Evolutionary conservation across 2,113 vertebrate genomes (phyloP).

Genomic region (Vombatus ursinus): DNA sequence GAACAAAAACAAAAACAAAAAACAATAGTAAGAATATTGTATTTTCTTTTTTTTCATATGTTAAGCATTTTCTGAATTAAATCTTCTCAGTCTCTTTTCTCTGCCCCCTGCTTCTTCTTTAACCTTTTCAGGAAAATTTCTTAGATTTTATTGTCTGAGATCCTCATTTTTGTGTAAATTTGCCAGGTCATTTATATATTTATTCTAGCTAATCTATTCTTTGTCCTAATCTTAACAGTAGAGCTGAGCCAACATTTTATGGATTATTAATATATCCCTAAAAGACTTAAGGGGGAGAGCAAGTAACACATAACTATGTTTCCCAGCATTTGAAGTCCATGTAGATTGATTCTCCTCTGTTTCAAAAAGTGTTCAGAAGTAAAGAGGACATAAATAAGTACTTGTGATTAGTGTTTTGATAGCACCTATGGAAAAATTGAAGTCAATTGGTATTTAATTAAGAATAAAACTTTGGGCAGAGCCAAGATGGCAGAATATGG

Average conservation of each 20-base stretch:
- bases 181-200: neutral
- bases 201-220: neutral
- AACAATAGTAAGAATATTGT: neutral
- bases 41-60: neutral
- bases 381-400: neutral
- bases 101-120: neutral
- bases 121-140: neutral
- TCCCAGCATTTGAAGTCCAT: neutral
- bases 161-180: neutral
- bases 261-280: neutral
- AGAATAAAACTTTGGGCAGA: neutral
- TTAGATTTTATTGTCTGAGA: neutral
- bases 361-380: neutral
- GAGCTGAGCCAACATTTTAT: neutral
- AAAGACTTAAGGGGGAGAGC: neutral
- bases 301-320: neutral
- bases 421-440: neutral
- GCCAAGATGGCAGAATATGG: neutral
- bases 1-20: no score
- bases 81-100: neutral
- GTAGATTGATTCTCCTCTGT: neutral
- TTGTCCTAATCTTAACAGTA: neutral
- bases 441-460: neutral
- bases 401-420: neutral
- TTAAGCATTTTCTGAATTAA: neutral